These are phyloP conservation scores for Chloropsis hardwickii DNA, from an alignment of 2,113 vertebrate genomes.

Conservation along the genomic window DNA sequence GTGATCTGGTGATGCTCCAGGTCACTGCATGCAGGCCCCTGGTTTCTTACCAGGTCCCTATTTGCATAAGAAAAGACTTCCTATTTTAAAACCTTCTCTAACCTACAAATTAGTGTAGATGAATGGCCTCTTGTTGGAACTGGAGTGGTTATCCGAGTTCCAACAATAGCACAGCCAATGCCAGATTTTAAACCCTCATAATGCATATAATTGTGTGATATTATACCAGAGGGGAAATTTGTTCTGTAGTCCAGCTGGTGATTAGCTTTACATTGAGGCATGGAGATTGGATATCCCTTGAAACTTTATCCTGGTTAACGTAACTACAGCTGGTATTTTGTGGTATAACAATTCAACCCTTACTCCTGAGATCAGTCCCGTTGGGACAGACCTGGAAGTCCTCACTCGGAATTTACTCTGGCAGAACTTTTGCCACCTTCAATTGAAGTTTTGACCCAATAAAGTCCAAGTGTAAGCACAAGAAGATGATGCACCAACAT, in stretches of 20 bases:
- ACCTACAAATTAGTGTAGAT: conserved; percentile 53
- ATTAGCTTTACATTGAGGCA: conserved; percentile 60
- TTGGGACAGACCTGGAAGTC: conserved; percentile 47
- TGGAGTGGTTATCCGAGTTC: conserved; percentile 39
- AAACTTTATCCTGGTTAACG: conserved; percentile 62
- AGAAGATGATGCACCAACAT: not conserved
- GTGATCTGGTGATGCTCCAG: not conserved
- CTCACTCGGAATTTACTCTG: not conserved
- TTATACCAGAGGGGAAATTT: conserved; percentile 66
- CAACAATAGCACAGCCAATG: conserved; percentile 65
- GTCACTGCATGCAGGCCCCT: not conserved
- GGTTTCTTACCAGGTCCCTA: not conserved
- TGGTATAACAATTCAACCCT: conserved; percentile 46
- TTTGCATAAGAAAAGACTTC: conserved; percentile 62
- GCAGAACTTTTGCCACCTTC: not conserved
- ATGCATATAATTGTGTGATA: conserved; percentile 62
- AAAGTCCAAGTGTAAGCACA: not conserved
- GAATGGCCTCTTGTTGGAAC: conserved; percentile 59
- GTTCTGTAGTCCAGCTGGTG: conserved; percentile 65
- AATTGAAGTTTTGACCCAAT: not conserved
- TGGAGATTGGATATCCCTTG: conserved; percentile 59
- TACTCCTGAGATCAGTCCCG: conserved; percentile 24
- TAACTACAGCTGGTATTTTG: conserved; percentile 64
- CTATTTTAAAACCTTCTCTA: conserved; percentile 51
- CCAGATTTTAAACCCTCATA: conserved; percentile 65